Conservation (phyloP, 2,797 vertebrate species). For the Microctenopoma steveboyesi region DNA sequence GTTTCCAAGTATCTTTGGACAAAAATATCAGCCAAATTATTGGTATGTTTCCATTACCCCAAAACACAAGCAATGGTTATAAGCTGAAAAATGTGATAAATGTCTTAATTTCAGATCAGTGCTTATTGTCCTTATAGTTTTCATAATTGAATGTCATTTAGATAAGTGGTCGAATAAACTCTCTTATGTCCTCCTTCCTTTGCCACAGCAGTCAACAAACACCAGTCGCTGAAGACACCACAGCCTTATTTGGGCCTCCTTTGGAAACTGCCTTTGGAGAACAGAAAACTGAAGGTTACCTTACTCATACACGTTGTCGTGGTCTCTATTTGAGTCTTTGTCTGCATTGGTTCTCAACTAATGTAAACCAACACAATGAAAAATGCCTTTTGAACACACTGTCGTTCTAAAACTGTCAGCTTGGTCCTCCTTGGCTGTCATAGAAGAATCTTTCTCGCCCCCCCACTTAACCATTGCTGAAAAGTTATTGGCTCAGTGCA, state of each 20-base stretch:
- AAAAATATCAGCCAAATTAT: too few relatives aligned
- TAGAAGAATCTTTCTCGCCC: neutral
- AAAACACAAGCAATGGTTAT: too few relatives aligned
- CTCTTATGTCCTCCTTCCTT: constrained; percentile 3
- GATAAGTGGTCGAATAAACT: neutral
- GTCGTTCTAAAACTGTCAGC: constrained; percentile 31
- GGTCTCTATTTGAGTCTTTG: neutral
- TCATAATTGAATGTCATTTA: too few relatives aligned
- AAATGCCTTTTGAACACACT: constrained; percentile 24
- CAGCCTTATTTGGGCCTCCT: constrained; percentile 93
- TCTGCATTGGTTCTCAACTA: constrained; percentile 4
- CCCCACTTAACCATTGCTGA: constrained; percentile 26
- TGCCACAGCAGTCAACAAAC: constrained; percentile 80
- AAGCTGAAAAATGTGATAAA: too few relatives aligned
- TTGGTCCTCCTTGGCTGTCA: constrained; percentile 29
- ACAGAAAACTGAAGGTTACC: constrained; percentile 90
- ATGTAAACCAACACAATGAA: constrained; percentile 8
- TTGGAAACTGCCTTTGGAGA: constrained; percentile 93
- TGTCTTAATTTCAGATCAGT: too few relatives aligned
- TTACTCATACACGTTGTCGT: neutral
- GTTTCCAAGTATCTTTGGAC: too few relatives aligned
- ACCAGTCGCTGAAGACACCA: constrained; percentile 83
- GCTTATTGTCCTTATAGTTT: too few relatives aligned
- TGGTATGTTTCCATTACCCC: too few relatives aligned
- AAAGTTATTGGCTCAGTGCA: constrained; percentile 14